Evolutionary conservation across 2,888 invertebrate genomes (phyloP).

Genomic region (Apamea crenata): DNA sequence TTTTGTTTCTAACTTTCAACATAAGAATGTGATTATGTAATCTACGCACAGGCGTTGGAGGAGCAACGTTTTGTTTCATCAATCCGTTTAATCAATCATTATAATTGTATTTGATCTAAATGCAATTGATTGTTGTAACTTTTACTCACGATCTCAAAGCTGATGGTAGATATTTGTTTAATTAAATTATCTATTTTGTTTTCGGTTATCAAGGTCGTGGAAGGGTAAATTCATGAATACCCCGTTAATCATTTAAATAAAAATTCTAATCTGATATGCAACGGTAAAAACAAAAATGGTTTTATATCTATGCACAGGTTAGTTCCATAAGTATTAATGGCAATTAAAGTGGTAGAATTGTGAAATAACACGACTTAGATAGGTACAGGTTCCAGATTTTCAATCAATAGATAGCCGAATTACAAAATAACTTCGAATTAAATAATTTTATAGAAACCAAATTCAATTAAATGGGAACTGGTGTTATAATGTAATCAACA

Average conservation of each 20-base stretch:
- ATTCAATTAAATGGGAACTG: constrained; percentile 13
- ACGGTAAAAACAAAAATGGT: background rate
- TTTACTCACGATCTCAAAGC: constrained; percentile 42
- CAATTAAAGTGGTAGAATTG: background rate
- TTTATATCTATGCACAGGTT: background rate
- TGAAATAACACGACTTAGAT: background rate
- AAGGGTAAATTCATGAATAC: background rate
- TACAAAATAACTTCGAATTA: background rate
- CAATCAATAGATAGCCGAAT: background rate
- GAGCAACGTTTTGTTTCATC: constrained; percentile 31
- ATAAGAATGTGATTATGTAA: constrained; percentile 46
- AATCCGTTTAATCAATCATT: constrained; percentile 54
- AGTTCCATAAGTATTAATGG: background rate
- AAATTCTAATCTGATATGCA: background rate
- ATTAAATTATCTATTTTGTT: constrained; percentile 8
- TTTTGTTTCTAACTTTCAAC: constrained; percentile 23
- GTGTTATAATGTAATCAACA: constrained; percentile 50
- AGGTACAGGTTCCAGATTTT: background rate
- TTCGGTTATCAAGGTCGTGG: background rate
- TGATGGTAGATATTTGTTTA: constrained; percentile 19
- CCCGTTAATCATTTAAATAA: background rate
- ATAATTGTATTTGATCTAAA: constrained; percentile 45
- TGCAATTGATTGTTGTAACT: constrained; percentile 48
- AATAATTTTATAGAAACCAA: constrained; percentile 12
- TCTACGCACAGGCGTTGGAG: constrained; percentile 16